phyloP scores from a whole-genome alignment of 2,888 invertebrate genomes.

The Platycheirus albimanus region DNA sequence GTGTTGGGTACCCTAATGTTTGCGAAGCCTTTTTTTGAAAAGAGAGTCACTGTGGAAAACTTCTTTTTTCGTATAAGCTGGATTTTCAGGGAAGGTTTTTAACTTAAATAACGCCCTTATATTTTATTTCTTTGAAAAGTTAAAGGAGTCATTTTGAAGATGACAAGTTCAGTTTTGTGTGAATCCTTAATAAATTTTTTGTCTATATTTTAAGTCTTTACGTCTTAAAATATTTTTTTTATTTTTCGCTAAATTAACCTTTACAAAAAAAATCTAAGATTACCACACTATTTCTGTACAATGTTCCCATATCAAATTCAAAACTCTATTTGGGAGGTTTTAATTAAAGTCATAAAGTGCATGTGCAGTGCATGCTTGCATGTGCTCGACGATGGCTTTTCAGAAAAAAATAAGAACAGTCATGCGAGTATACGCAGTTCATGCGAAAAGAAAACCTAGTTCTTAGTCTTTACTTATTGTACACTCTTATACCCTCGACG shows the following conservation, averaged over 20 bases:
- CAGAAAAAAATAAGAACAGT: slow-evolving; percentile 35
- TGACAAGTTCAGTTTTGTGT: too few species aligned
- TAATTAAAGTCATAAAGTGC: slow-evolving; percentile 50
- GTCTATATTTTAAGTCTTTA: too few species aligned
- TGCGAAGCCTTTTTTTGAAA: too few species aligned
- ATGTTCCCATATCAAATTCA: slow-evolving; percentile 1
- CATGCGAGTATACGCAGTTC: slow-evolving; percentile 13
- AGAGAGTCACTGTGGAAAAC: too few species aligned
- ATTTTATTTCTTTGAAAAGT: too few species aligned
- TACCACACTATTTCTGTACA: not conserved
- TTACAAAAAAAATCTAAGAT: not conserved
- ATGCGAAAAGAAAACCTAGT: slow-evolving; percentile 41
- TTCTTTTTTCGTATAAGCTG: too few species aligned
- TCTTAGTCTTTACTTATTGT: not conserved
- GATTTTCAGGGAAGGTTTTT: too few species aligned
- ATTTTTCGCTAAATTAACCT: not conserved
- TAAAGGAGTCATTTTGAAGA: too few species aligned
- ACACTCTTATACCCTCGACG: slow-evolving; percentile 5
- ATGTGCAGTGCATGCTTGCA: slow-evolving; percentile 21
- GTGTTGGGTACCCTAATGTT: too few species aligned
- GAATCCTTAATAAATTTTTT: too few species aligned
- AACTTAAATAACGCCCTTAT: too few species aligned
- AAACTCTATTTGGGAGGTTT: slow-evolving; percentile 52
- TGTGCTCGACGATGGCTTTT: slow-evolving; percentile 23
- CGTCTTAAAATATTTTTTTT: not conserved